Conservation (phyloP, 2,797 vertebrate genomes). For the Kryptolebias ocellatus region DNA sequence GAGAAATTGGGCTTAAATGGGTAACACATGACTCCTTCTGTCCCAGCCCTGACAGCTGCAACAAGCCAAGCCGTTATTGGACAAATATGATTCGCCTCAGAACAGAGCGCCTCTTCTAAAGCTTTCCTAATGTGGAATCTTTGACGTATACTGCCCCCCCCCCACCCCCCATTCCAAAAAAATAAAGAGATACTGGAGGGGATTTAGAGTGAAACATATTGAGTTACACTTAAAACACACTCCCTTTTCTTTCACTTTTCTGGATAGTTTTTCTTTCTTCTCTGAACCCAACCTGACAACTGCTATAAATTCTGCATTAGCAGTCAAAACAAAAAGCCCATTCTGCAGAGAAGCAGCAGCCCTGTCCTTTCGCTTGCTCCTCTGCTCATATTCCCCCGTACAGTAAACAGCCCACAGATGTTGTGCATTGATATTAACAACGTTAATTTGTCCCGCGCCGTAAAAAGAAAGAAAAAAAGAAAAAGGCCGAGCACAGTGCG, state of each 20-base stretch:
- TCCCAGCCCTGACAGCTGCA: slow-evolving; percentile 76
- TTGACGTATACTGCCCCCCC: slow-evolving; percentile 73
- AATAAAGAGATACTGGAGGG: slow-evolving; percentile 71
- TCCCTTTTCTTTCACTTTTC: slow-evolving; percentile 55
- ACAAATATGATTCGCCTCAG: slow-evolving; percentile 78
- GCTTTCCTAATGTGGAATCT: slow-evolving; percentile 73
- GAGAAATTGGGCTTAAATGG: slow-evolving; percentile 78
- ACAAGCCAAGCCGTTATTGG: slow-evolving; percentile 73
- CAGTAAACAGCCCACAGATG: slow-evolving; percentile 80
- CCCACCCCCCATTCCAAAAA: slow-evolving; percentile 4
- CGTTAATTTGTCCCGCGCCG: slow-evolving; percentile 74
- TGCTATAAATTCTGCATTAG: slow-evolving; percentile 73
- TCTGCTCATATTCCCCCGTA: slow-evolving; percentile 69
- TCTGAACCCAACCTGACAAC: slow-evolving; percentile 71
- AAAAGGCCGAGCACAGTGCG: slow-evolving; percentile 65
- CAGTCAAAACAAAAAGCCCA: slow-evolving; percentile 76
- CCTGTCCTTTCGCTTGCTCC: slow-evolving; percentile 53
- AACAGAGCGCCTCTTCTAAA: slow-evolving; percentile 73
- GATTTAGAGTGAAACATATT: slow-evolving; percentile 73
- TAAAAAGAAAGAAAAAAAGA: neutral
- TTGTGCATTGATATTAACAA: slow-evolving; percentile 80
- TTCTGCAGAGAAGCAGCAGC: slow-evolving; percentile 46
- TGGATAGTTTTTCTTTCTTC: slow-evolving; percentile 22
- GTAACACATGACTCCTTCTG: slow-evolving; percentile 77
- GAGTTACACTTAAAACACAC: slow-evolving; percentile 61